Evolutionary conservation across 2,797 vertebrate genomes (phyloP), one percentile per base, ranked within the genome.

Genomic region (Myripristis murdjan): DNA sequence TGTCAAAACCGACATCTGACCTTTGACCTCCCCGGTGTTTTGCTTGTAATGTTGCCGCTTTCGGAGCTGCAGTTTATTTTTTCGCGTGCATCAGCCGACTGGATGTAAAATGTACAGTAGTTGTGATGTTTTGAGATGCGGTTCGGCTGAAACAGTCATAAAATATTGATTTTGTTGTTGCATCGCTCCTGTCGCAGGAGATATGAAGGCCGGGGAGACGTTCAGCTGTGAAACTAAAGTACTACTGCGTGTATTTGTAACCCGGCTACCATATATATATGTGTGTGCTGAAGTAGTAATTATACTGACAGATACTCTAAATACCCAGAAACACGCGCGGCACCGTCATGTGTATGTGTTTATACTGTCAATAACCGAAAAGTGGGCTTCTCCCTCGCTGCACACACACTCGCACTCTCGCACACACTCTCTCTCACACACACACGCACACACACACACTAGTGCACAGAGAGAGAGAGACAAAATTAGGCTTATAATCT

Each of bases 401-500:
- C n/a, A n/a, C n/a, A n/a, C n/a, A n/a, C n/a, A n/a, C n/a, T n/a
- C n/a, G n/a, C n/a, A n/a, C n/a, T n/a, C n/a, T n/a, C n/a, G n/a
- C n/a, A n/a, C n/a, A n/a, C n/a, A n/a, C n/a, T n/a, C n/a, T n/a
- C n/a, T n/a, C n/a, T n/a, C 24, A 28, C 23, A 24, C 43, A 51
- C 44, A 49, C 48, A 47, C 28, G 33, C 37, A 41, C 60, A 43
- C 31, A 35, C 28, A 62, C 57, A 51, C 65, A 51, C 62, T 73
- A 18, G 35, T 16, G 2, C 16, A 77, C 12, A 54, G 43, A 64
- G 53, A 64, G 51, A 67, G 48, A 44, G 58, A 60, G 69, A 74
- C 62, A 81, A 85, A 90, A 87, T 90, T 86, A 78, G 81, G 70
- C 89, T 90, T 90, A 84, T 87, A 88, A 88, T 91, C 82, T 79